These are phyloP conservation scores for Bursaphelenchus okinawaensis DNA, from an alignment of 2,888 invertebrate species.

Conservation along the genomic window DNA sequence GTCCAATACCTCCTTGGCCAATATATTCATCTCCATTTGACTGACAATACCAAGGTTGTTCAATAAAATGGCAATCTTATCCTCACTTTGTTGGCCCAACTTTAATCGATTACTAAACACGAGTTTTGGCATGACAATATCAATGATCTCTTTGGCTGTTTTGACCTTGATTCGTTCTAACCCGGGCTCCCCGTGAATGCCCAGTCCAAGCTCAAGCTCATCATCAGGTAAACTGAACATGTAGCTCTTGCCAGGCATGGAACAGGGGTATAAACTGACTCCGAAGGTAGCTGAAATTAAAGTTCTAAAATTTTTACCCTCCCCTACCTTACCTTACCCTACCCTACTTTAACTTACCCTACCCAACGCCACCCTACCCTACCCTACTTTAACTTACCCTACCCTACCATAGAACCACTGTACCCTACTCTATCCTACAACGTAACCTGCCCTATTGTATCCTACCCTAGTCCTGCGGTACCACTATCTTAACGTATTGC, in stretches of 20 bases:
- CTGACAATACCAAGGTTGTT: slow-evolving; percentile 76
- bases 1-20: slow-evolving; percentile 67
- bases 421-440: too few species aligned
- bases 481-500: too few species aligned
- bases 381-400: too few species aligned
- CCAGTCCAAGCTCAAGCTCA: slow-evolving; percentile 69
- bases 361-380: too few species aligned
- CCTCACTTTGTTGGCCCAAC: slow-evolving; percentile 22
- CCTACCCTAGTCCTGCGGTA: too few species aligned
- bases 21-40: slow-evolving; percentile 71
- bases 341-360: too few species aligned
- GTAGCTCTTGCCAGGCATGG: slow-evolving; percentile 67
- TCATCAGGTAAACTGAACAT: slow-evolving; percentile 67
- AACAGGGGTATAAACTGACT: slow-evolving; percentile 68
- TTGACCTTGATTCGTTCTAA: slow-evolving; percentile 60
- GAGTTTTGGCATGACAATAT: slow-evolving; percentile 60
- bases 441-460: too few species aligned
- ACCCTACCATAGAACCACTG: too few species aligned
- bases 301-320: not conserved
- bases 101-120: slow-evolving; percentile 56
- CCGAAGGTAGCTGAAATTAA: slow-evolving; percentile 66
- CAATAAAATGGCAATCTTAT: slow-evolving; percentile 67
- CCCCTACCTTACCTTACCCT: too few species aligned
- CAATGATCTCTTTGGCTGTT: slow-evolving; percentile 59
- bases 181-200: slow-evolving; percentile 64